phyloP scores from a whole-genome alignment of 2,888 invertebrate genomes.

The Acronicta leporina region DNA sequence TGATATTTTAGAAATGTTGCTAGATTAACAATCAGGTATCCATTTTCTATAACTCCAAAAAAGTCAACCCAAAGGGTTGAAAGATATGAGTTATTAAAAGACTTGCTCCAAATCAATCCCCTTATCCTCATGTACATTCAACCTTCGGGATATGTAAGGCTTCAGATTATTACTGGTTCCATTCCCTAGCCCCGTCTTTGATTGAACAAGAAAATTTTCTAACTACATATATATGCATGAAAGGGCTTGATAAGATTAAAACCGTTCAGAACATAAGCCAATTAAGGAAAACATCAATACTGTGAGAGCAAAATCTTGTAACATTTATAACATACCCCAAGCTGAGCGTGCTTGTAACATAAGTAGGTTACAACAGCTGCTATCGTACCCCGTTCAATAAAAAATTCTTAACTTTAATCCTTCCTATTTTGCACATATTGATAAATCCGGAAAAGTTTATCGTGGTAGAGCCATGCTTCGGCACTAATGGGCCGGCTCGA shows the following conservation, averaged over 20 bases:
- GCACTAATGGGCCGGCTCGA: too few species aligned
- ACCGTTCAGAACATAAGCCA: constrained; percentile 39
- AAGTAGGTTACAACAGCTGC: constrained; percentile 32
- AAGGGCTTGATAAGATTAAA: constrained; percentile 42
- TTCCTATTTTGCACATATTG: background rate
- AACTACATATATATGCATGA: constrained; percentile 14
- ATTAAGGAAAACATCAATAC: constrained; percentile 39
- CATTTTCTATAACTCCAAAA: too few species aligned
- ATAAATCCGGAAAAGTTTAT: too few species aligned
- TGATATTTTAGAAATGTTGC: too few species aligned
- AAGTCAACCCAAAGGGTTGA: background rate
- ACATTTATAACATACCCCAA: constrained; percentile 40
- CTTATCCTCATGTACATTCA: constrained; percentile 28
- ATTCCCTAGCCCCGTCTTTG: constrained; percentile 17
- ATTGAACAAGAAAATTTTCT: constrained; percentile 36
- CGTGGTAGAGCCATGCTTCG: too few species aligned
- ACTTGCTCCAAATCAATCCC: constrained; percentile 24
- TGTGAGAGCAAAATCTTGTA: constrained; percentile 51
- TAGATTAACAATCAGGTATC: too few species aligned
- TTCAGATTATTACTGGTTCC: constrained; percentile 48
- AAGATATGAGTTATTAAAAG: background rate
- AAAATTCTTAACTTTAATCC: constrained; percentile 2
- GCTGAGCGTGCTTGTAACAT: constrained; percentile 34
- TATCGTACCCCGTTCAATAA: constrained; percentile 12
- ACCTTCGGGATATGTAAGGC: constrained; percentile 26